Evolutionary conservation across 2,888 invertebrate species (phyloP).

Genomic region (Harpagoxenus sublaevis): DNA sequence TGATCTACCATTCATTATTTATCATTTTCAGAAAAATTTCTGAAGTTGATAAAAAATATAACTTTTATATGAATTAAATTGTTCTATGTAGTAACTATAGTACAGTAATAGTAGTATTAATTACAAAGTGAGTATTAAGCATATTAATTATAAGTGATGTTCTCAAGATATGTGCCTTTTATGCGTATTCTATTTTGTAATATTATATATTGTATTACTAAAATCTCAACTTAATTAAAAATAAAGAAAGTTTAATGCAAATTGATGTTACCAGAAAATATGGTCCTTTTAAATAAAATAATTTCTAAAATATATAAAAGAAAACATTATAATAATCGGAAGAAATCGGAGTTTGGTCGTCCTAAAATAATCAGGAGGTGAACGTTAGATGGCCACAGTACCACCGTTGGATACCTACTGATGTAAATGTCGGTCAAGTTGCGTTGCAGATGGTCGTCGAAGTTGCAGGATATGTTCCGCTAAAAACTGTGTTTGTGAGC

Average conservation of each 20-base stretch:
- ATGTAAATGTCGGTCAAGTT: neutral
- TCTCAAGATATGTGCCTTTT: neutral
- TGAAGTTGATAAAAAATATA: neutral
- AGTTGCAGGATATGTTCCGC: neutral
- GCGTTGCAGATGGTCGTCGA: neutral
- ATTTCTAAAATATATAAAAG: neutral
- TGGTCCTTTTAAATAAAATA: too few relatives aligned
- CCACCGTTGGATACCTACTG: neutral
- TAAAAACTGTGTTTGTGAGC: neutral
- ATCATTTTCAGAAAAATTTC: neutral
- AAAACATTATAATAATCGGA: neutral
- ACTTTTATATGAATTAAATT: constrained; percentile 9
- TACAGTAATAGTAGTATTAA: neutral
- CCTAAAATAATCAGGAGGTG: neutral
- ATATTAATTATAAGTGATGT: neutral
- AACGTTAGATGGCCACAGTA: neutral
- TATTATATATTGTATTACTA: neutral
- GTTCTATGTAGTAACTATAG: neutral
- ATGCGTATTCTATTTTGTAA: neutral
- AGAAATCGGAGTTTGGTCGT: neutral
- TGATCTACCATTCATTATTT: neutral
- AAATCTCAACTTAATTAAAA: neutral
- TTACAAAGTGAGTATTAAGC: neutral
- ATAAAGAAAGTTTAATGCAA: neutral
- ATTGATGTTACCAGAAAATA: too few relatives aligned